Evolutionary conservation across 2,888 invertebrate genomes (phyloP).

Genomic region (Zygogramma bicolorata): DNA sequence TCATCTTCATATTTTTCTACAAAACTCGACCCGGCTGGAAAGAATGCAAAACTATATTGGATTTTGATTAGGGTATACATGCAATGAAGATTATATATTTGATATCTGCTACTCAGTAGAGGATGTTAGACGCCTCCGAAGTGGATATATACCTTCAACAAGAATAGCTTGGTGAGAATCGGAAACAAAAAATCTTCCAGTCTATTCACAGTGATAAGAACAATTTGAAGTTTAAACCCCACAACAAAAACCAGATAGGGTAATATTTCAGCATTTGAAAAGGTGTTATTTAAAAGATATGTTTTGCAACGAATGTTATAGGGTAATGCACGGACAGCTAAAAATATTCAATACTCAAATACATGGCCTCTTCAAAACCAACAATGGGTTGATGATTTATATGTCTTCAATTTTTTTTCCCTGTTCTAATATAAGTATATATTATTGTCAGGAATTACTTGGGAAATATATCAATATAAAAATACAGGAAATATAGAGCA

Average conservation of each 20-base stretch:
- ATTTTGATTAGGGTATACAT: slow-evolving; percentile 20
- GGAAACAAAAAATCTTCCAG: slow-evolving; percentile 18
- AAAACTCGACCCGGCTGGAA: slow-evolving; percentile 39
- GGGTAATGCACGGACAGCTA: slow-evolving; percentile 23
- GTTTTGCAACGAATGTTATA: slow-evolving; percentile 22
- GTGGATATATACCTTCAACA: slow-evolving; percentile 27
- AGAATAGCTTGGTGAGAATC: slow-evolving; percentile 22
- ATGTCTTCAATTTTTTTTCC: slow-evolving; percentile 26
- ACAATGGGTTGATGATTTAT: slow-evolving; percentile 24
- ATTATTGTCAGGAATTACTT: slow-evolving; percentile 20
- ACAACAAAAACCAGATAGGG: slow-evolving; percentile 11
- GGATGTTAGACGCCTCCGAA: slow-evolving; percentile 50
- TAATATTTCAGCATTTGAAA: slow-evolving; percentile 21
- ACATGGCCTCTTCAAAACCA: slow-evolving; percentile 24
- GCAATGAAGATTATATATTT: slow-evolving; percentile 56
- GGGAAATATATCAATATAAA: slow-evolving; percentile 22
- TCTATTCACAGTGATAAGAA: slow-evolving; percentile 8
- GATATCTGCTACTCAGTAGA: slow-evolving; percentile 58
- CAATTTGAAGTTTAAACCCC: slow-evolving; percentile 22
- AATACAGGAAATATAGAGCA: slow-evolving; percentile 25
- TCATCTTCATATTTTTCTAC: slow-evolving; percentile 24
- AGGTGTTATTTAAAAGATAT: slow-evolving; percentile 20
- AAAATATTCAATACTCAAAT: slow-evolving; percentile 26
- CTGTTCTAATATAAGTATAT: slow-evolving; percentile 24
- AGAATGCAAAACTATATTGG: slow-evolving; percentile 29